Evolutionary conservation across 1,140 invertebrate genomes (phyloP), one percentile per base, ranked within the genome.

Genomic region (Drosophila serrata): DNA sequence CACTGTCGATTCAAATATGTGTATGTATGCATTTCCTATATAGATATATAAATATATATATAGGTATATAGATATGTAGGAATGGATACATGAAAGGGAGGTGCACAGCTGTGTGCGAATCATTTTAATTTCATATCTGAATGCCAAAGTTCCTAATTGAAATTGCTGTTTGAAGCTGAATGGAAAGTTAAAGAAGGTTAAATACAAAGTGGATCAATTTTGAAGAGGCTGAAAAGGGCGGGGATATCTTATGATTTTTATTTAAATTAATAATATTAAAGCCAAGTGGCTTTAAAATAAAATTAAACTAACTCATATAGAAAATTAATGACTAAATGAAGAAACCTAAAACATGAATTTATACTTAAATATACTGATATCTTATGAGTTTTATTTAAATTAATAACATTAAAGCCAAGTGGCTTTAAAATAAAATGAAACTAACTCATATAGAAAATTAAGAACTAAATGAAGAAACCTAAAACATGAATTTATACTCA

Each of bases 111-210:
- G 84, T 74, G 60, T 81, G 80, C 73, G 70, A 90, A 84, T 90
- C 73, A 87, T 87, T 87, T 87, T 78, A 87, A 87, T 87, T 87
- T 88, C 64, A 87, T 88, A 90, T 88, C 73, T 80, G 62, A 75
- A 59, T 76, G 63, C 35, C 49, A 84, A 87, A 84, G 76, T 88
- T 87, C 57, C 76, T 87, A 88, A 87, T 87, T 87, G 84, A 78
- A 87, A 84, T 78, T 62, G 63, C 68, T 62, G 53, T 75, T 75
- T 59, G 62, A 33, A 42, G 53, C 19, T 24, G 31, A 55, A 22
- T 22, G 68, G 40, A 40, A 37, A 72, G 55, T 48, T 19, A 19
- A 19, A 27, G n/a, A 40, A 33, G 17, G 22, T 42, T 42, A 42
- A 29, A 37, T 22, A 53, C 7, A 55, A 37, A 37, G 19, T 35